Evolutionary conservation across 1,140 invertebrate species (phyloP).

Genomic region (Bombus consobrinus): DNA sequence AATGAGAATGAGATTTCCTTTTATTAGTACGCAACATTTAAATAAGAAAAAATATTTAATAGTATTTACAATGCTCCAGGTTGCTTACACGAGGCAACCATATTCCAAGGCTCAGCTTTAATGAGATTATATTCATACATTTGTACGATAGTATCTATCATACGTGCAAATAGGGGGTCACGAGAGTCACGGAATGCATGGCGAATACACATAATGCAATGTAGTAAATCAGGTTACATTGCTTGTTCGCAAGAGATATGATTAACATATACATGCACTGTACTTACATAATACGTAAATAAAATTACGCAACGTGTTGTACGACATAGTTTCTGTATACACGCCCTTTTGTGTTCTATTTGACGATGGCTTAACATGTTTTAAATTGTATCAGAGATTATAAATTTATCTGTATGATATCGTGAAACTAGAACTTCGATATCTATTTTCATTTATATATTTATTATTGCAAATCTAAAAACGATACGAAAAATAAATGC

Average conservation of each 20-base stretch:
- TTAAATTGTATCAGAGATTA: not conserved
- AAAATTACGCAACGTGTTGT: constrained; percentile 45
- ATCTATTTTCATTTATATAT: not conserved
- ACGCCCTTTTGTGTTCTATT: constrained; percentile 4
- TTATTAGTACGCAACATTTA: not conserved
- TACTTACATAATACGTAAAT: constrained; percentile 40
- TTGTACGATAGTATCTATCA: constrained; percentile 47
- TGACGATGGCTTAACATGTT: not conserved
- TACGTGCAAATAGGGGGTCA: constrained; percentile 33
- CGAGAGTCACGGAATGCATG: constrained; percentile 61
- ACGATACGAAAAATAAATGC: not conserved
- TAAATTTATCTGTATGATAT: not conserved
- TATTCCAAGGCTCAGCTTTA: constrained; percentile 21
- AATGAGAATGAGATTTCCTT: not conserved
- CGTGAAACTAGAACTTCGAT: not conserved
- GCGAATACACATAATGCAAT: constrained; percentile 24
- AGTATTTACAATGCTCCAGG: not conserved
- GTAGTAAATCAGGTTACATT: constrained; percentile 54
- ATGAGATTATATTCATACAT: constrained; percentile 52
- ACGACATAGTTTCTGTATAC: constrained; percentile 5
- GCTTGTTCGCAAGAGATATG: constrained; percentile 53
- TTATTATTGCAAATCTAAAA: not conserved
- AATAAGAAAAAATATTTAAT: not conserved
- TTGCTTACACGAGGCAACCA: not conserved
- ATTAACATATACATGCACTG: constrained; percentile 45